Evolutionary conservation across 2,888 invertebrate genomes (phyloP), one percentile per base, ranked within the genome.

Genomic region (Smittia aterrima): DNA sequence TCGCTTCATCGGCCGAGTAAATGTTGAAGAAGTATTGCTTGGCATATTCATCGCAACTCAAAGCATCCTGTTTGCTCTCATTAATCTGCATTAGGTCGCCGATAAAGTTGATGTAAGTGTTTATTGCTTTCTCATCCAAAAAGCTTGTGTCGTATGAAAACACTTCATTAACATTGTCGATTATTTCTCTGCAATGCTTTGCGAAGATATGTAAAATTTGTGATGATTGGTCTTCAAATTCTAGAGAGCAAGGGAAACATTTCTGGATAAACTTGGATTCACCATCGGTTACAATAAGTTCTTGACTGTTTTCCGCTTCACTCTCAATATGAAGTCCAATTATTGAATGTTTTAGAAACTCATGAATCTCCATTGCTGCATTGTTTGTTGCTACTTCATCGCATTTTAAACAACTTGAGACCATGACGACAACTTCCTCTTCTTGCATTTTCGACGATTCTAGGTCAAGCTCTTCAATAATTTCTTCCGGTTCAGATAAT

Each of bases 311-410:
- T 58, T 18, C 22, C 58, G 13, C 18, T 22, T 71, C 70, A 4
- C n/a, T 20, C n/a, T 53, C 53, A 1, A 71, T 13, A 7, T 71
- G 54, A 18, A 25, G 7, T 18, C 70, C 70, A 32, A 71, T 27
- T 0, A 16, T 2, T n/a, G 70, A 71, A 32, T 71, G 70, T 6
- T 25, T 71, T 1, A 71, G 16, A 27, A 71, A 71, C 18, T 71
- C 27, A 20, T 71, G 70, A 53, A 71, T 18, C 18, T 71, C 32
- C 6, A 27, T 1, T 66, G 6, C 27, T 7, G 53, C 53, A 6
- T 9, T 25, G 20, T 24, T 68, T 27, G 11, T 9, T 1, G 11
- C 6, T 22, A 25, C 16, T 27, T 54, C 70, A 1, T 32, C 25
- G 16, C 41, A 16, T 11, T 32, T 71, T 16, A n/a, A 47, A 16